phyloP scores from a whole-genome alignment of 2,113 vertebrate species.

The Crotophaga sulcirostris region DNA sequence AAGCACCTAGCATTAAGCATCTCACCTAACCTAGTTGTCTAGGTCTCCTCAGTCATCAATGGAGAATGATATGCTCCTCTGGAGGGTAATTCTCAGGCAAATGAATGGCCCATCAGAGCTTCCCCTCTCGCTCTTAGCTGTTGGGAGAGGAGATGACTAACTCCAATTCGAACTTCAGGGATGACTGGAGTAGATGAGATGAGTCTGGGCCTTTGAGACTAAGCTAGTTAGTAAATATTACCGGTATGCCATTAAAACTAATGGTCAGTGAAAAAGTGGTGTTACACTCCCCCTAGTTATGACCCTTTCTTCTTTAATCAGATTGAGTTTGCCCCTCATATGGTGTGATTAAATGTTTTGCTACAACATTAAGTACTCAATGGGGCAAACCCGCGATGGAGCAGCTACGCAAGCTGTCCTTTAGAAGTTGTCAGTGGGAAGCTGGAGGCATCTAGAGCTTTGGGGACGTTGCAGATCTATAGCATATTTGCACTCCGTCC shows the following conservation, averaged over 20 bases:
- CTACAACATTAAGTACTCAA: constrained; percentile 54
- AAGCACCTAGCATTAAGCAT: neutral
- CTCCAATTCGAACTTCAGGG: constrained; percentile 30
- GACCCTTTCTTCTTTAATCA: constrained; percentile 66
- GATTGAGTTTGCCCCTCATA: constrained; percentile 68
- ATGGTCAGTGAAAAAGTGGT: constrained; percentile 67
- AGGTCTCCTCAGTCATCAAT: neutral
- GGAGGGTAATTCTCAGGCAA: constrained; percentile 38
- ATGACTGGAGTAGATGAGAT: constrained; percentile 65
- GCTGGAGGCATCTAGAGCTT: neutral
- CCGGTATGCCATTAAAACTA: constrained; percentile 50
- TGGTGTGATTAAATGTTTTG: constrained; percentile 64
- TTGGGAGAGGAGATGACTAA: constrained; percentile 18
- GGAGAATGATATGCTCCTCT: neutral
- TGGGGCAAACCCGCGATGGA: constrained; percentile 33
- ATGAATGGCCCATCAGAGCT: constrained; percentile 41
- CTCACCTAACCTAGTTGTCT: constrained; percentile 45
- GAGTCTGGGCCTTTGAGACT: constrained; percentile 64
- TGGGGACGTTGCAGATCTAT: neutral
- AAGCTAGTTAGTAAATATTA: constrained; percentile 68
- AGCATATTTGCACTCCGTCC: neutral
- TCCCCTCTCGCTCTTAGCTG: neutral
- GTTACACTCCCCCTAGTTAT: constrained; percentile 58
- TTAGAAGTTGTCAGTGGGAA: constrained; percentile 31
- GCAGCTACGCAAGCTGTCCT: neutral